Conservation (phyloP, 2,888 invertebrate genomes). For the Folsomia manolachei region DNA sequence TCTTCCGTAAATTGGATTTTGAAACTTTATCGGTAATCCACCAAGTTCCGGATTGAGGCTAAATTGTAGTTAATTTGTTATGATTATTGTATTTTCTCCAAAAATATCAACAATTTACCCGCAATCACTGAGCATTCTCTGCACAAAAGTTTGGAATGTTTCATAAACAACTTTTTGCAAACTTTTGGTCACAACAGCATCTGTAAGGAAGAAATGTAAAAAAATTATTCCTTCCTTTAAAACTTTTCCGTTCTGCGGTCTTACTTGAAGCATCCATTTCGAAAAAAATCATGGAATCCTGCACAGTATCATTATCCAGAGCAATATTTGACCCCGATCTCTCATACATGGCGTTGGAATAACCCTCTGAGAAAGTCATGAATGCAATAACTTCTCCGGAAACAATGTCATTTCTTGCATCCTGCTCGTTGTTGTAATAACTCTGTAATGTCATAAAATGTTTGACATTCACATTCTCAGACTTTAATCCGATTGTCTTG, state of each 20-base stretch:
- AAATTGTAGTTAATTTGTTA: no score
- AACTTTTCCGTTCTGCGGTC: no score
- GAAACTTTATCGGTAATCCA: constrained; percentile 13
- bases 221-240: no score
- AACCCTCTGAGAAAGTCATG: constrained; percentile 81
- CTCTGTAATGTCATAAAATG: no score
- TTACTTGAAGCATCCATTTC: constrained; percentile 91
- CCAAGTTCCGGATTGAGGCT: constrained; percentile 21
- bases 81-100: no score
- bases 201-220: not conserved
- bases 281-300: constrained; percentile 79
- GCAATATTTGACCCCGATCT: constrained; percentile 74
- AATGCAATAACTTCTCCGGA: constrained; percentile 83
- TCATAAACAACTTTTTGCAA: constrained; percentile 8
- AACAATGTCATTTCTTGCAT: constrained; percentile 70
- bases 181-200: constrained; percentile 14
- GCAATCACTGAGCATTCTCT: constrained; percentile 4
- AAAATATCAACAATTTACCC: no score
- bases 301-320: constrained; percentile 78
- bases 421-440: constrained; percentile 50
- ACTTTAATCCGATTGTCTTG: no score
- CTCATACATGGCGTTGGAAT: constrained; percentile 79
- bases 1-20: constrained; percentile 17
- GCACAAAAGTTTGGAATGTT: constrained; percentile 12
- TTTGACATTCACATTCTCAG: no score